phyloP scores from a whole-genome alignment of 1,140 invertebrate genomes.

The Bombus pascuorum region DNA sequence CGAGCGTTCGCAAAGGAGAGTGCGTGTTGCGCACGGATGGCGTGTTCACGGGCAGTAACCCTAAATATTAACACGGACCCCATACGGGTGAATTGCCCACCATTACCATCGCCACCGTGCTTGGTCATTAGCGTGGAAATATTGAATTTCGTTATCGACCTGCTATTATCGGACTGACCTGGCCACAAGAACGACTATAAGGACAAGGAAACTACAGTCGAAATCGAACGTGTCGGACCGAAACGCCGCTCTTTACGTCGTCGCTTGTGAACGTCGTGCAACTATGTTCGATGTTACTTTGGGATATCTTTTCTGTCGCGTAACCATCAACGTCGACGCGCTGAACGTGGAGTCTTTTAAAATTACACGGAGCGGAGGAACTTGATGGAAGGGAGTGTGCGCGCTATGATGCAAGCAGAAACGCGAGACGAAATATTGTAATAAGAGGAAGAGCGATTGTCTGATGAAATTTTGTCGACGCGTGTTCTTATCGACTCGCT shows the following conservation, averaged over 20 bases:
- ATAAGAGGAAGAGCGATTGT: slow-evolving; percentile 33
- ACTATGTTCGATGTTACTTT: background rate
- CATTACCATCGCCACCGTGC: slow-evolving; percentile 68
- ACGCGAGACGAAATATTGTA: background rate
- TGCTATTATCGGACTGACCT: slow-evolving; percentile 64
- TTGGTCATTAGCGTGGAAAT: slow-evolving; percentile 73
- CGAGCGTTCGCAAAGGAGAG: slow-evolving; percentile 36
- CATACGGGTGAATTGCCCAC: slow-evolving; percentile 69
- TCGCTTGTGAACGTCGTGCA: background rate
- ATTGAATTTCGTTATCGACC: slow-evolving; percentile 78
- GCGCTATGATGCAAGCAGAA: background rate
- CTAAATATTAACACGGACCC: slow-evolving; percentile 77
- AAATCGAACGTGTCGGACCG: too few species aligned
- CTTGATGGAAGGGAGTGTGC: background rate
- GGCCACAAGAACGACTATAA: slow-evolving; percentile 30
- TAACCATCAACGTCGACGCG: background rate
- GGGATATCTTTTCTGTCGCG: background rate
- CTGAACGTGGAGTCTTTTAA: background rate
- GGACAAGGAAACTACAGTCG: slow-evolving; percentile 41
- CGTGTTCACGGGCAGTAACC: slow-evolving; percentile 74
- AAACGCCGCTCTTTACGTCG: too few species aligned
- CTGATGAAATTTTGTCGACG: slow-evolving; percentile 37
- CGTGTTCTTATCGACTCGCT: slow-evolving; percentile 39
- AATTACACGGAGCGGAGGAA: background rate
- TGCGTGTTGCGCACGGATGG: slow-evolving; percentile 74